Evolutionary conservation across 2,113 vertebrate species (phyloP).

Genomic region (Callospermophilus lateralis): DNA sequence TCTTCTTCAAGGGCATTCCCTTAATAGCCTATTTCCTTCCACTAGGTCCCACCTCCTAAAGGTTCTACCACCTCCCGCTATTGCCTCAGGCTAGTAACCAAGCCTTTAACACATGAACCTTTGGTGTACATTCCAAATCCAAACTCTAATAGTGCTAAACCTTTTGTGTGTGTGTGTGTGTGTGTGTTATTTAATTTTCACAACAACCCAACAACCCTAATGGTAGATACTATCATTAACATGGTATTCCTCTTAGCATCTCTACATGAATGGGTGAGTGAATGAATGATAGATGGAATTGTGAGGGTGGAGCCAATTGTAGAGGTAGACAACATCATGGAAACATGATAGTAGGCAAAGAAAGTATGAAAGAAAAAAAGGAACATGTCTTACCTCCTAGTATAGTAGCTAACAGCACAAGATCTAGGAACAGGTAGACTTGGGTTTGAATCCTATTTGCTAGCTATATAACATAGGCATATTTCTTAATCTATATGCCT

Average conservation of each 20-base stretch:
- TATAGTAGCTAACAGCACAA: background rate
- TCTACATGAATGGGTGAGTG: background rate
- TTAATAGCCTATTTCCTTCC: background rate
- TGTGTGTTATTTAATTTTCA: conserved; percentile 3
- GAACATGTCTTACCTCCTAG: background rate
- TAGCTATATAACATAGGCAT: background rate
- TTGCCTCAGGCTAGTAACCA: background rate
- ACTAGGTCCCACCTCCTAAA: background rate
- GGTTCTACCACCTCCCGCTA: background rate
- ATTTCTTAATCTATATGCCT: background rate
- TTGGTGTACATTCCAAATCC: background rate
- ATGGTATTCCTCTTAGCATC: background rate
- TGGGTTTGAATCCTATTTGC: background rate
- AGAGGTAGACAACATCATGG: background rate
- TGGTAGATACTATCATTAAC: background rate
- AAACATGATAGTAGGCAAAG: background rate
- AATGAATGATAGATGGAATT: conserved; percentile 14
- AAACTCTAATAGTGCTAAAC: background rate
- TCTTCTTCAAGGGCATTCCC: background rate
- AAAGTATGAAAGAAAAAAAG: background rate
- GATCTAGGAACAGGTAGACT: background rate
- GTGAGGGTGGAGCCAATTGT: background rate
- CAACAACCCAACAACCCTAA: background rate
- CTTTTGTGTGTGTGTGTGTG: conserved; percentile 36
- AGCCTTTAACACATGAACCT: background rate